A percentile compares a stretch with the other conserved stretches of the same genome.
Conservation (phyloP, 2,888 invertebrate species). For the Operophtera brumata region DNA sequence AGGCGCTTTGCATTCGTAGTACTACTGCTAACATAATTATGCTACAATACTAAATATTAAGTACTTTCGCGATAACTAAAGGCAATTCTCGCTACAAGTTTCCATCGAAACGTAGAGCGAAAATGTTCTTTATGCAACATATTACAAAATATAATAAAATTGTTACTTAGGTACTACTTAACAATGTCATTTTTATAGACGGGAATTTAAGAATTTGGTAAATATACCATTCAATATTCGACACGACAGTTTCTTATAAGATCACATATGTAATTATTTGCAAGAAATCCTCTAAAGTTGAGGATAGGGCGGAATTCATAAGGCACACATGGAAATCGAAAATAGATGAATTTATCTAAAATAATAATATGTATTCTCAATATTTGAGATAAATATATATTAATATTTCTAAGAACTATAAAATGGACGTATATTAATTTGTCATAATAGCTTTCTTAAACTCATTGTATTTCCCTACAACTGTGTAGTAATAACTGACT, state of each 20-base stretch:
- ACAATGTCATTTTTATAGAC: slow-evolving; percentile 1
- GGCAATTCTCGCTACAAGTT: slow-evolving; percentile 63
- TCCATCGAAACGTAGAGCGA: slow-evolving; percentile 69
- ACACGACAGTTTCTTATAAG: not conserved
- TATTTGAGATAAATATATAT: slow-evolving; percentile 9
- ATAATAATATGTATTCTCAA: slow-evolving; percentile 10
- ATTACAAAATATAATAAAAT: not conserved
- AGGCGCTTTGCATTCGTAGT: too few species aligned
- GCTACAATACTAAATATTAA: slow-evolving; percentile 28
- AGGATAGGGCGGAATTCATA: slow-evolving; percentile 11
- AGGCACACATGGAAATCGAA: slow-evolving; percentile 10
- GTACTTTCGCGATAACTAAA: slow-evolving; percentile 23
- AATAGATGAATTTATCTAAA: not conserved
- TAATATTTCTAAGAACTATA: slow-evolving; percentile 20
- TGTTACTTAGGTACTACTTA: not conserved
- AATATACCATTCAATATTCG: not conserved
- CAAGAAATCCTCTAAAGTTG: slow-evolving; percentile 1
- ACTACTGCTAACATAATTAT: too few species aligned
- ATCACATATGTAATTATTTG: not conserved
- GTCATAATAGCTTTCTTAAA: slow-evolving; percentile 2
- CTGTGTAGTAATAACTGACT: slow-evolving; percentile 93
- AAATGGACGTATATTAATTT: slow-evolving; percentile 26
- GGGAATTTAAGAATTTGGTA: not conserved
- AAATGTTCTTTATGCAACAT: slow-evolving; percentile 34
- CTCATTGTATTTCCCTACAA: slow-evolving; percentile 56